Percentiles rank a stretch among this genome's conserved stretches.
Conservation (phyloP, 2,888 invertebrate genomes). For the Saturnia japonica region DNA sequence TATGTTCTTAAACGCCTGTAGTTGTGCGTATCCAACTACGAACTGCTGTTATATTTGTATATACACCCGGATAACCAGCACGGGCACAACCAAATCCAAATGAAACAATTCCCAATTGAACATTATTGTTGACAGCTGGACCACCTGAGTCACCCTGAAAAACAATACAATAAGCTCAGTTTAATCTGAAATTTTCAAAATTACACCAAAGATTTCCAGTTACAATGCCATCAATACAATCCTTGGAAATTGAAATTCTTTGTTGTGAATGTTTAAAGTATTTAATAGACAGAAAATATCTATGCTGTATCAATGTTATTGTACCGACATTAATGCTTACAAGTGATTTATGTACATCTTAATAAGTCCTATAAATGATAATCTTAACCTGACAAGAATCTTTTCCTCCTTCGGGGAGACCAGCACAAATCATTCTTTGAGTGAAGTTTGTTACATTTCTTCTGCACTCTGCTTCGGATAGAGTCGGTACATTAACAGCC, state of each 20-base stretch:
- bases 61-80: constrained; percentile 52
- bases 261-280: not conserved
- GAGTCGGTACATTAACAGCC: constrained; percentile 38
- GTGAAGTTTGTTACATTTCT: constrained; percentile 42
- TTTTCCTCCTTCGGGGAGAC: constrained; percentile 61
- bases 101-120: constrained; percentile 49
- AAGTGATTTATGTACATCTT: not conserved
- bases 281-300: not conserved
- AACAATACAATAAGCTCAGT: constrained; percentile 12
- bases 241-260: not conserved
- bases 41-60: constrained; percentile 44
- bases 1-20: constrained; percentile 34
- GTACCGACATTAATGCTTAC: not conserved
- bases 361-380: too few relatives aligned
- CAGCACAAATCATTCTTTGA: constrained; percentile 66
- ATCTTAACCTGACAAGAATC: constrained; percentile 67
- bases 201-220: not conserved
- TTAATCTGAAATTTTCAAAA: not conserved
- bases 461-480: constrained; percentile 30
- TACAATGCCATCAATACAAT: not conserved
- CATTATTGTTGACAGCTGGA: constrained; percentile 40
- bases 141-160: constrained; percentile 65
- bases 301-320: not conserved
- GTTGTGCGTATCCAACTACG: constrained; percentile 41
- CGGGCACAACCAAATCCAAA: constrained; percentile 56